Conservation (phyloP, 2,888 invertebrate genomes). For the Imbricaverruca yamaguchii region DNA sequence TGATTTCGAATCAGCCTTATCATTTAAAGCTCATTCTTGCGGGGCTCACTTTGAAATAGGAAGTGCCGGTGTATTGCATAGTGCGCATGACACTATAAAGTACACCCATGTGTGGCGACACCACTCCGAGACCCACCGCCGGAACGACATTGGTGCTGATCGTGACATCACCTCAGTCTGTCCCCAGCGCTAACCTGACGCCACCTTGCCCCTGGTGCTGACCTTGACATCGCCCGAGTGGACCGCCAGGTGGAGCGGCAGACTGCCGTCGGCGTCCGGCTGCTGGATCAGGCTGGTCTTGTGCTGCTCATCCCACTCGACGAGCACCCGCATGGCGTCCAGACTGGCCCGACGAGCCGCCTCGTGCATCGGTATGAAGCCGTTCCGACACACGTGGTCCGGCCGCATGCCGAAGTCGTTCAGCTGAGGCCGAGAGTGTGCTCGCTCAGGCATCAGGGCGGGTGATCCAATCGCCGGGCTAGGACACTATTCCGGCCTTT, state of each 20-base stretch:
- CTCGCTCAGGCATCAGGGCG: too few species aligned
- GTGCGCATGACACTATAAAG: too few species aligned
- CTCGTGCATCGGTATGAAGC: conserved; percentile 83
- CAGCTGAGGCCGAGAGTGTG: conserved; percentile 50
- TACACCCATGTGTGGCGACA: too few species aligned
- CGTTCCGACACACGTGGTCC: conserved; percentile 72
- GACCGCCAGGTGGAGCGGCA: conserved; percentile 46
- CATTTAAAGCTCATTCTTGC: too few species aligned
- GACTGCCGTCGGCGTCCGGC: conserved; percentile 79
- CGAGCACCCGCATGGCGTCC: conserved; percentile 70
- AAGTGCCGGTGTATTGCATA: too few species aligned
- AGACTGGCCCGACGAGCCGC: conserved; percentile 85
- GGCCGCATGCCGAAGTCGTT: conserved; percentile 69
- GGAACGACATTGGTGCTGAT: too few species aligned
- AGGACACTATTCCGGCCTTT: too few species aligned
- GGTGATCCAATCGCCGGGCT: too few species aligned
- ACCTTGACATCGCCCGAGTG: conserved; percentile 46
- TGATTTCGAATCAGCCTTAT: too few species aligned
- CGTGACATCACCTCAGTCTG: too few species aligned
- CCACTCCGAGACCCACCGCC: too few species aligned
- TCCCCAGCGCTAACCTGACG: not conserved
- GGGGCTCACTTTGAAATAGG: too few species aligned
- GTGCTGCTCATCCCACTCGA: conserved; percentile 70
- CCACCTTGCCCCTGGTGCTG: not conserved
- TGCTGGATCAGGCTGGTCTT: conserved; percentile 78